Evolutionary conservation across 2,888 invertebrate species (phyloP).

Genomic region (Eupithecia inturbata): DNA sequence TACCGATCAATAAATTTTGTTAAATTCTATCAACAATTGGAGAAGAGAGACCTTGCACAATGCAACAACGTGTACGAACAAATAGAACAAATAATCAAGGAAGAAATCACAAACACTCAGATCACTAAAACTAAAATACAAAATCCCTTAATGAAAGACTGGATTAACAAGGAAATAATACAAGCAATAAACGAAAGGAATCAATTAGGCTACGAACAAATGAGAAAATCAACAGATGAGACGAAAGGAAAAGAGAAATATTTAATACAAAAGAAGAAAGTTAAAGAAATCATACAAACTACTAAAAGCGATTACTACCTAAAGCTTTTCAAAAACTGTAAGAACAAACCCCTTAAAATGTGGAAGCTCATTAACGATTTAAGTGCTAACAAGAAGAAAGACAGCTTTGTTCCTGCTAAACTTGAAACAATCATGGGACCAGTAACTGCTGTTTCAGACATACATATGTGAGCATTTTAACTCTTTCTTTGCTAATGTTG

Average conservation of each 20-base stretch:
- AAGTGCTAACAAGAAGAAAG: not conserved
- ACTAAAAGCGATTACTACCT: not conserved
- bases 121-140: too few species aligned
- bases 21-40: not conserved
- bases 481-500: slow-evolving; percentile 10
- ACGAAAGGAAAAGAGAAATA: not conserved
- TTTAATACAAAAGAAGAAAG: not conserved
- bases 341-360: slow-evolving; percentile 11
- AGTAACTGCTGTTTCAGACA: not conserved
- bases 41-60: not conserved
- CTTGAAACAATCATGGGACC: not conserved
- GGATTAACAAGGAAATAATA: too few species aligned
- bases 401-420: not conserved
- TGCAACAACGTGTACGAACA: not conserved
- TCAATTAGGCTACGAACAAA: not conserved
- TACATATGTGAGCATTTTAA: slow-evolving; percentile 5
- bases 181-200: not conserved
- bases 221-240: not conserved
- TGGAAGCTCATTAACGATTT: slow-evolving; percentile 9
- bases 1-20: too few species aligned
- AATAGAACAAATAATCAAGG: not conserved
- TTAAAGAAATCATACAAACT: not conserved
- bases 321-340: slow-evolving; percentile 5
- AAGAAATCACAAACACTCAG: not conserved
- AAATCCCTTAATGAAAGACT: too few species aligned